Base-by-base conservation (phyloP, 2,888 invertebrate species). In the Hartigia nigra region DNA sequence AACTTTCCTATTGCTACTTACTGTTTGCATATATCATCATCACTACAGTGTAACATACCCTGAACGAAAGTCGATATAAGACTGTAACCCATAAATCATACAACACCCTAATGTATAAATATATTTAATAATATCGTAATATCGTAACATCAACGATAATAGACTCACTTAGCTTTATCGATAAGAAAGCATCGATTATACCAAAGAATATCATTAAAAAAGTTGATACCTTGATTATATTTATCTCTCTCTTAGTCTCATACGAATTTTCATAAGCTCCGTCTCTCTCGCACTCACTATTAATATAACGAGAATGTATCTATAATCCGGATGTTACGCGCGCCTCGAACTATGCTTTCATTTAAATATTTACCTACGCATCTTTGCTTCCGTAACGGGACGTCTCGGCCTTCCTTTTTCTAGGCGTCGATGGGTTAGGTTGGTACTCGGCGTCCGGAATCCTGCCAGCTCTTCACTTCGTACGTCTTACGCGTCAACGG, bases 361-460 rank as follows among this genome's bases (percentile, higher is more conserved):
- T 86, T 88, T 84, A 83, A 87, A 87, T 87, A 87, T 88, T 88
- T 87, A 86, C 87, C 83, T 82, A 83, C 85, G 85, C 86, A 81
- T 84, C 84, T 87, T 81, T 82, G 84, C 83, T 69, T 81, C 81
- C 81, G 77, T 69, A 82, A 77, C 78, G 77, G 79, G 69, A 78
- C 75, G 70, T 79, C 23, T 34, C 34, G 34, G 34, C 34, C 3
- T 14, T 23, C 14, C 4, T 23, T 55, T 55, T 55, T 55, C 23
- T 55, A 23, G 23, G 55, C 55, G 55, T 23, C 55, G 55, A 55
- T 55, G 55, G 5, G 23, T 55, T 55, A 55, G 23, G 39, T 23
- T 2, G 23, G 23, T 55, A 55, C 55, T 55, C 23, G 55, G 23
- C 55, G 55, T 55, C 55, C 23, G 9, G 23, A 55, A 55, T 23